Conservation (phyloP, 2,888 invertebrate species). For the Macrosiphum euphorbiae region DNA sequence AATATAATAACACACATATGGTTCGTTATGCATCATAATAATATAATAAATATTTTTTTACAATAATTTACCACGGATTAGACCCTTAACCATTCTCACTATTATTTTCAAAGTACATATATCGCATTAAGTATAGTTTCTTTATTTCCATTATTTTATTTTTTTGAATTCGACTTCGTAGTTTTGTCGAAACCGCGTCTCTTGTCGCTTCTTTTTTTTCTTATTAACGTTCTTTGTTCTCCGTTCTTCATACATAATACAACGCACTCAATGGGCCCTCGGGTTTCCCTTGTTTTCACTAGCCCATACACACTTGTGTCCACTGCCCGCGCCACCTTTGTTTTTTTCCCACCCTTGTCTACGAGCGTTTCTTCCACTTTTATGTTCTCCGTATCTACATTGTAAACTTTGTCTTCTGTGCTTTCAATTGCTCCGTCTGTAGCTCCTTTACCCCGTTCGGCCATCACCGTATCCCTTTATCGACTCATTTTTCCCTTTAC, state of each 20-base stretch:
- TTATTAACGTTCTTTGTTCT: conserved; percentile 55
- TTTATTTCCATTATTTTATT: conserved; percentile 1
- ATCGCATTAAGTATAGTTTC: not conserved
- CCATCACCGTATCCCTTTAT: conserved; percentile 15
- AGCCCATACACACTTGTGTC: conserved; percentile 20
- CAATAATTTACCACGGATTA: not conserved
- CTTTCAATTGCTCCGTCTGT: conserved; percentile 37
- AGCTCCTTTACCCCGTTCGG: conserved; percentile 11
- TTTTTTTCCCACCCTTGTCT: conserved; percentile 29
- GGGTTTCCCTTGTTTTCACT: conserved; percentile 31
- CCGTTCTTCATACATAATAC: conserved; percentile 48
- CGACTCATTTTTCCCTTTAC: not conserved
- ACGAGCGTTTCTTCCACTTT: not conserved
- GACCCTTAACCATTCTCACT: not conserved
- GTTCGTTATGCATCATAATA: not conserved
- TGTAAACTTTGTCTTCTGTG: conserved; percentile 40
- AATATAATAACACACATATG: not conserved
- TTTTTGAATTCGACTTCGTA: not conserved
- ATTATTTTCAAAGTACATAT: not conserved
- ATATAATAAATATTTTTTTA: not conserved
- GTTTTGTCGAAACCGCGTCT: not conserved
- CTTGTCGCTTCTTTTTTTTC: not conserved
- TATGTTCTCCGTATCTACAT: not conserved
- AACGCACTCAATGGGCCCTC: conserved; percentile 40
- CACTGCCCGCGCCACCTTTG: not conserved